Base-by-base conservation (phyloP, 2,888 invertebrate genomes). In the Athalia rosae region DNA sequence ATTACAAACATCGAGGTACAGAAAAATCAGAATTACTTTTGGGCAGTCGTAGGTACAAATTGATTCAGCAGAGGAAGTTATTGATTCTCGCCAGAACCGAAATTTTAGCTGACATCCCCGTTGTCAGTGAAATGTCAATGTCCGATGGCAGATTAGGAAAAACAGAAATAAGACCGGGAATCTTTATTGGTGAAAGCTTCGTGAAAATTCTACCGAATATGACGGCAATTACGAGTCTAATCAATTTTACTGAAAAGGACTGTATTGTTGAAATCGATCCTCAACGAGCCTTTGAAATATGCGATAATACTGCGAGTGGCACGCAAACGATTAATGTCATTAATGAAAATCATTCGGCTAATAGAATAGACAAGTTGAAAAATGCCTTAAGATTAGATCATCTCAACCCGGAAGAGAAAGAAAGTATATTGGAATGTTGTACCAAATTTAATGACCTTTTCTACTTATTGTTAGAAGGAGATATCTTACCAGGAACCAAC, bases 71-170 rank as follows among this genome's bases (percentile, higher is more conserved):
- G 15, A 58, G 15, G 15, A 8, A n/a, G 3, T n/a, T 58, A 8
- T 6, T n/a, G 6, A 58, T 58, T 50, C 58, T 58, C 58, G 58
- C 58, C 13, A 58, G 58, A n/a, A 58, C 58, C n/a, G 58, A 58
- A 58, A 58, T 58, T 13, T 58, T 58, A 6, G 58, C 58, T 13
- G 58, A 8, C 58, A 13, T 58, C n/a, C 58, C 58, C 6, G 15
- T n/a, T n/a, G 15, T 58, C 13, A 15, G 13, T 15, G 13, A 58
- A 9, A n/a, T 13, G 6, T 58, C 58, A 1, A n/a, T n/a, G n/a
- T n/a, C n/a, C n/a, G n/a, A n/a, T n/a, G n/a, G n/a, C n/a, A n/a
- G n/a, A n/a, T n/a, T n/a, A n/a, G n/a, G n/a, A n/a, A n/a, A n/a
- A n/a, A n/a, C n/a, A n/a, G n/a, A n/a, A n/a, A n/a, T n/a, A n/a